Evolutionary conservation across 2,113 vertebrate genomes (phyloP), one percentile per base, ranked within the genome.

Genomic region (Columba janthina): DNA sequence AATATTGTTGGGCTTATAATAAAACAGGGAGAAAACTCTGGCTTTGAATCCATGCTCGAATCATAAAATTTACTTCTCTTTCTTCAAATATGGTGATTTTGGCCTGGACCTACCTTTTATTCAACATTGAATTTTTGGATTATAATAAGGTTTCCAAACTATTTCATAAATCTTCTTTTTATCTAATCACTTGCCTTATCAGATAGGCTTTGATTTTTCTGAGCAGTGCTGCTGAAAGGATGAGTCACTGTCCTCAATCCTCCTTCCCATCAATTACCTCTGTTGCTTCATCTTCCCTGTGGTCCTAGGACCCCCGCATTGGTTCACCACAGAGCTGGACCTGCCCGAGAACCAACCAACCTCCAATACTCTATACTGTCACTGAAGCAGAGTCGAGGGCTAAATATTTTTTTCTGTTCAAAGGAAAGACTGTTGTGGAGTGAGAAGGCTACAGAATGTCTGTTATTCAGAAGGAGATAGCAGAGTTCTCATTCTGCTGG

Each of bases 271-370:
- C 0, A 1, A 21, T 71, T 66, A 60, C 10, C 12, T 40, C 36
- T 83, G 19, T 79, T 74, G 61, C 38, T 91, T 58, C 36, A 11
- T 12, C 28, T 51, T 67, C 28, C 13, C 21, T 64, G 20, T 1
- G 3, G 21, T 84, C n/a, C 32, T 26, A 36, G 53, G 42, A 57
- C 40, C 22, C 0, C 1, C 0, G 0, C 11, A 11, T 20, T 1
- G 1, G 19, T 38, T 28, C 26, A 61, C 31, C 1, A 4, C 12
- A 26, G 31, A 60, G 44, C 5, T 38, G 58, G 61, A 66, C n/a
- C 6, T 2, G 3, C 11, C 8, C 32, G 51, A 81, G 70, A 54
- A 50, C 11, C 34, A 62, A 7, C 8, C 46, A 61, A 31, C 11
- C 6, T 10, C 18, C 20, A 53, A 7, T 53, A n/a, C 6, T n/a